These are phyloP conservation scores for Mesaphorura yosii DNA, from an alignment of 1,140 invertebrate genomes.

Conservation along the genomic window DNA sequence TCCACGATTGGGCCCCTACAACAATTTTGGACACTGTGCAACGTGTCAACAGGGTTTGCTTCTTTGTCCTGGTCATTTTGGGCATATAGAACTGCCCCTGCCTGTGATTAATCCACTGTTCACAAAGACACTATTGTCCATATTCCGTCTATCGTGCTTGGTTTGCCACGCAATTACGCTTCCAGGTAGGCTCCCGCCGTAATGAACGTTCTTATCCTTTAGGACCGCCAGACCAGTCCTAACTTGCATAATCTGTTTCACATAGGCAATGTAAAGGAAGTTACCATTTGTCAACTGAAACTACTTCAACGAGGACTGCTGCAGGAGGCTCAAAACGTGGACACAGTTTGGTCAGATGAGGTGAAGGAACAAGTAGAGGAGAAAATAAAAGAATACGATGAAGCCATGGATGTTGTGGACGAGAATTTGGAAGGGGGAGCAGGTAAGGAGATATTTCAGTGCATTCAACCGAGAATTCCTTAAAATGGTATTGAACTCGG, in stretches of 20 bases:
- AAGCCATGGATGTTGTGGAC: background rate
- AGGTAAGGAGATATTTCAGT: background rate
- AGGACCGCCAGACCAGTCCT: too few species aligned
- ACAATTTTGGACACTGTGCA: slow-evolving; percentile 55
- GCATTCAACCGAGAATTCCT: background rate
- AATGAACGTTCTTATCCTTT: too few species aligned
- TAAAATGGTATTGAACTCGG: background rate
- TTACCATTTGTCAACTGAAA: slow-evolving; percentile 60
- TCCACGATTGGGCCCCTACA: slow-evolving; percentile 52
- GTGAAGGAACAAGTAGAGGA: slow-evolving; percentile 4
- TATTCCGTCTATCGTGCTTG: slow-evolving; percentile 58
- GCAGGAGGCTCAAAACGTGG: slow-evolving; percentile 54
- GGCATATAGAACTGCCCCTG: slow-evolving; percentile 84
- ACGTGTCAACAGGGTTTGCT: slow-evolving; percentile 62
- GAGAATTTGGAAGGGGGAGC: too few species aligned
- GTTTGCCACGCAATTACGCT: slow-evolving; percentile 59
- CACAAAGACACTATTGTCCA: slow-evolving; percentile 54
- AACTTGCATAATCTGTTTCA: slow-evolving; percentile 21
- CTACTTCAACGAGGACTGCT: slow-evolving; percentile 63
- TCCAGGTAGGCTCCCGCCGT: slow-evolving; percentile 43
- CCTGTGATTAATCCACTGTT: slow-evolving; percentile 87
- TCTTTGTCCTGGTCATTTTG: slow-evolving; percentile 84
- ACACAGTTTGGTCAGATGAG: slow-evolving; percentile 34
- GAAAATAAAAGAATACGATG: slow-evolving; percentile 8
- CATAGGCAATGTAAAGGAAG: slow-evolving; percentile 47